These are phyloP conservation scores for Neomonachus schauinslandi DNA, from an alignment of 2,113 vertebrate species.

Conservation along the genomic window DNA sequence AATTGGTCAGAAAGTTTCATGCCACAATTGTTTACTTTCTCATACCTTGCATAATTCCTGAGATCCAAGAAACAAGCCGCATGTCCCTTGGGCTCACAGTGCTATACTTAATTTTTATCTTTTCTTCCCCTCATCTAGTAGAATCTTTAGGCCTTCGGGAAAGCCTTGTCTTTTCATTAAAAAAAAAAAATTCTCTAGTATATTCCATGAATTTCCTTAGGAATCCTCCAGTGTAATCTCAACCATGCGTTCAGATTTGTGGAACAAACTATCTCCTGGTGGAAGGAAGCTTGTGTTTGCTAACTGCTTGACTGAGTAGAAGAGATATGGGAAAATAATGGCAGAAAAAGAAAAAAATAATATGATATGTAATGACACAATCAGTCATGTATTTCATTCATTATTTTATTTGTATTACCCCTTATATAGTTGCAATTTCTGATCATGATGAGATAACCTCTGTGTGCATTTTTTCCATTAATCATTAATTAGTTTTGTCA, in stretches of 20 bases:
- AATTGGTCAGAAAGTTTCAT: neutral
- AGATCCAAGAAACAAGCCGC: neutral
- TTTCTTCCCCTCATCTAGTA: neutral
- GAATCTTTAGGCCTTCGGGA: neutral
- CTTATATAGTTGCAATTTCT: neutral
- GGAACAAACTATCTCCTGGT: neutral
- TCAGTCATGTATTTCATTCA: neutral
- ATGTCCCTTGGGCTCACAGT: rapidly evolving
- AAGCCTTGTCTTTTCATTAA: neutral
- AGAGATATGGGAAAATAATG: neutral
- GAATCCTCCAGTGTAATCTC: neutral
- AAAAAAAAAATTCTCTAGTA: neutral
- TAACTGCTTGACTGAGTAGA: neutral
- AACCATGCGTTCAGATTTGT: neutral
- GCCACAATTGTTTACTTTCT: neutral
- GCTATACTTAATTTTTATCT: neutral
- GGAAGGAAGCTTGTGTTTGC: neutral
- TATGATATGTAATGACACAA: neutral
- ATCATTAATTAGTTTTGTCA: neutral
- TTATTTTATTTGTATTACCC: neutral
- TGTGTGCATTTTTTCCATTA: neutral
- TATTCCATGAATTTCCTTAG: neutral
- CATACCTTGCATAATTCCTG: neutral
- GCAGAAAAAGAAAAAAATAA: neutral
- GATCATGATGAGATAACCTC: neutral